phyloP scores from a whole-genome alignment of 2,113 vertebrate species.

The Limnothrissa miodon region DNA sequence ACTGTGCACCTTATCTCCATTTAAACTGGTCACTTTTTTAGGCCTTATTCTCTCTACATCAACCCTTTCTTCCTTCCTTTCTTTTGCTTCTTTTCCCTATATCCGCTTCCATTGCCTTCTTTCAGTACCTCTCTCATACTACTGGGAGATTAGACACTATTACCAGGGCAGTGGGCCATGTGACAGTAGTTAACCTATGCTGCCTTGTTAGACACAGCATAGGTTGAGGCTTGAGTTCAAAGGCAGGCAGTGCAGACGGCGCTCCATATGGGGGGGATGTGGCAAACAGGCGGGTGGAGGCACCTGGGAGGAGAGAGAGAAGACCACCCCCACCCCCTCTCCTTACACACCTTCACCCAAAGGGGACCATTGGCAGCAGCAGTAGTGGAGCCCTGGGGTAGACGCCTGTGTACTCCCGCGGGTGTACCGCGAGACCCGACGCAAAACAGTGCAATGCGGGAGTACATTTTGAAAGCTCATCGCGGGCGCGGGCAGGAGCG shows the following conservation, averaged over 20 bases:
- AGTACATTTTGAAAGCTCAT: too few relatives aligned
- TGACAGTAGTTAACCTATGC: slow-evolving; percentile 6
- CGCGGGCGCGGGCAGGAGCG: too few relatives aligned
- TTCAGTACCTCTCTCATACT: not conserved
- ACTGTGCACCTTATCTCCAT: not conserved
- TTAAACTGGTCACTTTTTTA: not conserved
- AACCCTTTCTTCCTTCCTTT: not conserved
- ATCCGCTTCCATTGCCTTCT: not conserved
- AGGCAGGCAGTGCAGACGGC: not conserved
- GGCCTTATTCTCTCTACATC: not conserved
- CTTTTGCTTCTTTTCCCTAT: slow-evolving; percentile 13
- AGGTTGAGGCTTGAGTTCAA: too few relatives aligned
- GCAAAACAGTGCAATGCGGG: too few relatives aligned
- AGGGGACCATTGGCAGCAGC: not conserved
- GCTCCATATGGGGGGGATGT: not conserved
- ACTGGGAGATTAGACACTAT: not conserved
- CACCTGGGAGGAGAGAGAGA: not conserved
- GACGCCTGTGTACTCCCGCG: too few relatives aligned
- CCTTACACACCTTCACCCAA: not conserved
- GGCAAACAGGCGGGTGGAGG: not conserved
- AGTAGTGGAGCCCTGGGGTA: not conserved
- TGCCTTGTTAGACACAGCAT: slow-evolving; percentile 23
- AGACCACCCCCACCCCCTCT: too few relatives aligned
- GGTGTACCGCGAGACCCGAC: too few relatives aligned
- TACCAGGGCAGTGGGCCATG: not conserved